Evolutionary conservation across 2,888 invertebrate genomes (phyloP), one percentile per base, ranked within the genome.

Genomic region (Nebria brevicollis): DNA sequence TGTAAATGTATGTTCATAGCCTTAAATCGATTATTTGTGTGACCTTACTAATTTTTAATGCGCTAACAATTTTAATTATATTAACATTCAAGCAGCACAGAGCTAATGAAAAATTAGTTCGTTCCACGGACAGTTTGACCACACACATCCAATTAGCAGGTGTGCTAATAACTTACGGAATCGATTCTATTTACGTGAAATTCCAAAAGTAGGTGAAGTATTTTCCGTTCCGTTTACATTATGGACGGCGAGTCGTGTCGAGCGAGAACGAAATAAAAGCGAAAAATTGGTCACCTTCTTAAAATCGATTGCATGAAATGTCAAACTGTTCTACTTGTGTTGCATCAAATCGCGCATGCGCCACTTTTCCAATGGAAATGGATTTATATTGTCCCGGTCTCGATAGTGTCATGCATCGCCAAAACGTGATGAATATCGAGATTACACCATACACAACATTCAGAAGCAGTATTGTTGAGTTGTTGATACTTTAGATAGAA

Each of bases 251-350:
- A 34, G 34, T 54, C 0, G 54, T 7, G 54, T 54, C 13, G 54
- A 54, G 54, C 54, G 54, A 54, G 54, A 25, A 68, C 68, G 41
- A 73, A 73, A 26, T 41, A 42, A 73, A 41, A 15, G n/a, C 13
- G 73, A 11, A 73, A 75, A 64, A 75, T 64, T 75, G 54, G 65
- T 75, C 54, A 75, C 75, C 75, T 64, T 75, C 75, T 11, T 3
- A 25, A 77, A 77, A 81, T 81, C 81, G 81, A 81, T 81, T 81
- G 66, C 25, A 66, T 77, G 73, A 81, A 77, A 81, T 81, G 81
- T 81, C 81, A 81, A 81, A 77, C 66, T 54, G 66, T 76, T 75
- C 75, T 54, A 54, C 11, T 54, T 77, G 66, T 66, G 26, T 72
- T 66, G 7, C 54, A 68, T 64, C 65, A 64, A 34, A 73, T 41